These are phyloP conservation scores for Auanema sp. DNA, from an alignment of 2,888 invertebrate species.

Conservation along the genomic window DNA sequence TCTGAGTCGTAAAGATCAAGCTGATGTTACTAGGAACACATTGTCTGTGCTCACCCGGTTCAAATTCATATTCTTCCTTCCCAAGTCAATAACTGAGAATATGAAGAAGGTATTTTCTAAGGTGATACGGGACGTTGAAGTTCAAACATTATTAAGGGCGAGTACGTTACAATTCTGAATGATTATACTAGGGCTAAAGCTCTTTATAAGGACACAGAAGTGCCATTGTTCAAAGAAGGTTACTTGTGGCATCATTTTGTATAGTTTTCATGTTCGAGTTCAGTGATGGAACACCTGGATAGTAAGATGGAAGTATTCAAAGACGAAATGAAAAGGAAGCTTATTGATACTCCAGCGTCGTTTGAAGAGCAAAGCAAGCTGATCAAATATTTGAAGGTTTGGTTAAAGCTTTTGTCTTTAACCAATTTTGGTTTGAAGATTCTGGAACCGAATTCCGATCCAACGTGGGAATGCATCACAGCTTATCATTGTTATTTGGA, in stretches of 20 bases:
- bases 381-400: constrained; percentile 73
- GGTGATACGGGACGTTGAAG: background rate
- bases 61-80: constrained; percentile 91
- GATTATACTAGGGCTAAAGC: constrained; percentile 95
- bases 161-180: constrained; percentile 94
- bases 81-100: constrained; percentile 88
- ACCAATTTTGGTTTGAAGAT: constrained; percentile 64
- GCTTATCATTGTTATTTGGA: constrained; percentile 81
- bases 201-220: constrained; percentile 80
- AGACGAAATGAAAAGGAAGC: constrained; percentile 78
- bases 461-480: constrained; percentile 91
- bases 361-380: constrained; percentile 92
- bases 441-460: constrained; percentile 80
- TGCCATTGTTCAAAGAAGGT: constrained; percentile 63
- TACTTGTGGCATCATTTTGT: constrained; percentile 9
- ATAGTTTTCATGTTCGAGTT: constrained; percentile 16
- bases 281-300: constrained; percentile 87
- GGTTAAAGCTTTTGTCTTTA: constrained; percentile 2
- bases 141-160: constrained; percentile 70
- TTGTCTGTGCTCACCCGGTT: constrained; percentile 88
- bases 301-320: constrained; percentile 81
- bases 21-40: constrained; percentile 92
- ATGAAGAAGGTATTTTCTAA: constrained; percentile 74
- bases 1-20: constrained; percentile 73
- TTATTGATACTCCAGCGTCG: constrained; percentile 86